These are phyloP conservation scores for Sorex maritimensis DNA, from an alignment of 2,797 vertebrate species.

Conservation along the genomic window DNA sequence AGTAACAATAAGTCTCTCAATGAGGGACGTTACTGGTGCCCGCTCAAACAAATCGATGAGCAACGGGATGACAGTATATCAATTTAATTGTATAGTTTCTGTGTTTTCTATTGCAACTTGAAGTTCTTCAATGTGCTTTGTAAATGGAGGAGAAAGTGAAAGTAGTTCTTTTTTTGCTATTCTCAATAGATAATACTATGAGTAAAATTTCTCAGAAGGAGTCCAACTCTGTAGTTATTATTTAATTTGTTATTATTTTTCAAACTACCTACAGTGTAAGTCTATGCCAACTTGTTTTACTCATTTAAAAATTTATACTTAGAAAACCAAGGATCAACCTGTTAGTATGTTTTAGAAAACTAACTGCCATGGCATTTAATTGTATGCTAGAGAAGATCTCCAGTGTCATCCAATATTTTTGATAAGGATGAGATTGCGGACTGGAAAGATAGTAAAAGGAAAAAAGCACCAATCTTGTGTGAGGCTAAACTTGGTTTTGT, in stretches of 20 bases:
- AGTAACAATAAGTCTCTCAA: too few species aligned
- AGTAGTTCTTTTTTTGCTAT: neutral
- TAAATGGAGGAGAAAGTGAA: neutral
- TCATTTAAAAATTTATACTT: neutral
- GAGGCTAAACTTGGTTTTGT: too few species aligned
- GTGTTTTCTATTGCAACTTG: conserved; percentile 20
- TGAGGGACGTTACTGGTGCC: too few species aligned
- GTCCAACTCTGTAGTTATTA: neutral
- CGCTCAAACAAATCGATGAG: too few species aligned
- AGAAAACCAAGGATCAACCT: neutral
- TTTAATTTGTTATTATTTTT: neutral
- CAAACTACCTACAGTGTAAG: neutral
- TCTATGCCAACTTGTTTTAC: neutral
- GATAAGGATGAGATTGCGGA: conserved; percentile 35
- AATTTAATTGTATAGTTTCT: neutral
- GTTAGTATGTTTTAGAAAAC: conserved; percentile 52
- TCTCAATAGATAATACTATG: neutral
- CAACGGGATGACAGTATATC: neutral
- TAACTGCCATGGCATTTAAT: conserved; percentile 45
- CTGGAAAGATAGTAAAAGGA: too few species aligned
- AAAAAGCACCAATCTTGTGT: too few species aligned
- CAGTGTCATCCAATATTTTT: conserved; percentile 10
- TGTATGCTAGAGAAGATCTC: neutral
- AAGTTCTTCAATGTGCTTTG: neutral
- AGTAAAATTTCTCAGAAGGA: neutral